Conservation (phyloP, 2,888 invertebrate species). For the Calameuta pallipes region DNA sequence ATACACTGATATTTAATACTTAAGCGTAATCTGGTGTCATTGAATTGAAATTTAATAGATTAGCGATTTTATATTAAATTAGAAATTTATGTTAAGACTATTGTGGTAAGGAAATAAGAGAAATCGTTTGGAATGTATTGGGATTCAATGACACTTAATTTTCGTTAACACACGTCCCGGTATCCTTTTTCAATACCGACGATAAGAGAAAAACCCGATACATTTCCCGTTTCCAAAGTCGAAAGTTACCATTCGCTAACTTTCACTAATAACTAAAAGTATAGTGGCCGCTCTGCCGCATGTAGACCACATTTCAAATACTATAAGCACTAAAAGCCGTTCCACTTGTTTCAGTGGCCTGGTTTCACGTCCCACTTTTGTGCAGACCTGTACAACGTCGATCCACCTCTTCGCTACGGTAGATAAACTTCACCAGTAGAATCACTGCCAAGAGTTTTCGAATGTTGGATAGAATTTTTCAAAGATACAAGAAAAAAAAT, state of each 20-base stretch:
- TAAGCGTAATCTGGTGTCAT: not conserved
- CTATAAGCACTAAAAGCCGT: constrained; percentile 56
- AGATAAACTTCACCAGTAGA: constrained; percentile 26
- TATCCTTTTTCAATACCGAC: constrained; percentile 1
- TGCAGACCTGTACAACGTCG: constrained; percentile 40
- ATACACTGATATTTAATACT: not conserved
- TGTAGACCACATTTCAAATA: constrained; percentile 21
- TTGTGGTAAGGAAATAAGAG: not conserved
- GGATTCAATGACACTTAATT: not conserved
- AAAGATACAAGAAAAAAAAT: not conserved
- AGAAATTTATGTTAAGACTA: not conserved
- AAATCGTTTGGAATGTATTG: not conserved
- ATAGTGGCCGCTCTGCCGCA: constrained; percentile 16
- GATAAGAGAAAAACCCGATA: not conserved
- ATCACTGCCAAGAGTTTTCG: not conserved
- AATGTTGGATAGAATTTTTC: not conserved
- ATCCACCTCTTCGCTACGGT: constrained; percentile 41
- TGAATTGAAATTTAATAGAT: not conserved
- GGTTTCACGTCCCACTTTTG: constrained; percentile 64
- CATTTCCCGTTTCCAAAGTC: constrained; percentile 43
- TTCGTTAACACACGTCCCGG: not conserved
- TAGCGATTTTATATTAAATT: not conserved
- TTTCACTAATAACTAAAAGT: constrained; percentile 59
- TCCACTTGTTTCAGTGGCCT: constrained; percentile 66
- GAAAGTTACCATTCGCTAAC: constrained; percentile 56